Conservation (phyloP, 2,797 vertebrate species). For the Basileuterus tristriatus region DNA sequence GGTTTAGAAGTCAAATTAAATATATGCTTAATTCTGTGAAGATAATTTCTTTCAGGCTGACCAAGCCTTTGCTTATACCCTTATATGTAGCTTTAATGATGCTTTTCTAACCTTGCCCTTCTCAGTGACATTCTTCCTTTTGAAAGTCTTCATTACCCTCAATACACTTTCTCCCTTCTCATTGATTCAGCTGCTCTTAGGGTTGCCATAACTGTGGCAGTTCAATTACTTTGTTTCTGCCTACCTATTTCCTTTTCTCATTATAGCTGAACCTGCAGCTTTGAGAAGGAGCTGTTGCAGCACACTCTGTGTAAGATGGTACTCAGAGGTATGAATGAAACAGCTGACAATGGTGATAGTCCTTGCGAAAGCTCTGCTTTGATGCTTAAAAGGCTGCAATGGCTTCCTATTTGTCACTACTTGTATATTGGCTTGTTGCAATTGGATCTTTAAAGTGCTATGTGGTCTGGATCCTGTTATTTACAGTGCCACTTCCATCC, state of each 20-base stretch:
- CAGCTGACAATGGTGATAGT: not conserved
- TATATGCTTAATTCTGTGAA: not conserved
- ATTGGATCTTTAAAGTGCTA: slow-evolving; percentile 29
- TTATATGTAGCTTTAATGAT: not conserved
- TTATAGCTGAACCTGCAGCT: slow-evolving; percentile 11
- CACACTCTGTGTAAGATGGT: not conserved
- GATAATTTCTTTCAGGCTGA: not conserved
- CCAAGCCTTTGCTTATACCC: not conserved
- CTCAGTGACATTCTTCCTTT: not conserved
- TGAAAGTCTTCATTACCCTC: not conserved
- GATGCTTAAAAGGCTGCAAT: not conserved
- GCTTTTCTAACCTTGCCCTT: not conserved
- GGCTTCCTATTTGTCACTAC: slow-evolving; percentile 17
- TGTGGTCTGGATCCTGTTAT: not conserved
- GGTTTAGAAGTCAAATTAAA: not conserved
- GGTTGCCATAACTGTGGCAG: not conserved
- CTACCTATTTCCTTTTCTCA: not conserved
- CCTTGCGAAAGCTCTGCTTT: not conserved
- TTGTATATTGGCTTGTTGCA: not conserved
- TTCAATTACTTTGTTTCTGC: slow-evolving; percentile 26
- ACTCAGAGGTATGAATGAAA: slow-evolving; percentile 19
- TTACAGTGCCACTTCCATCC: not conserved
- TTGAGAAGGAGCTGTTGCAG: not conserved
- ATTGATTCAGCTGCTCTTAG: not conserved
- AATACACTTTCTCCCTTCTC: not conserved